Base-by-base conservation (phyloP, 2,113 vertebrate species). In the Nothobranchius kuhntae region DNA sequence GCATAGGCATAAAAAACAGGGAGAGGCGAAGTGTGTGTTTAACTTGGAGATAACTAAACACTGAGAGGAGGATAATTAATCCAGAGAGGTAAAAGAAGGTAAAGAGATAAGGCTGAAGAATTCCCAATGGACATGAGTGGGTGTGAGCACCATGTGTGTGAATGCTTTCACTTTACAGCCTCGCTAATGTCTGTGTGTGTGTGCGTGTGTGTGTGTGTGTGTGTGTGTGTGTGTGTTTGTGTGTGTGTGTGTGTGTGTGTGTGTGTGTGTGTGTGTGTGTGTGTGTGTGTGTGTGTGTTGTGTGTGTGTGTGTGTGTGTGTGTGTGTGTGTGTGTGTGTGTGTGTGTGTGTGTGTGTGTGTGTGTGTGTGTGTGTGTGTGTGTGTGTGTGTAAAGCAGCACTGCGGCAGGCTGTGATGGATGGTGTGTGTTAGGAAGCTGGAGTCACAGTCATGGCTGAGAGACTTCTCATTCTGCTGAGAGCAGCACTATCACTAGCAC, bases 401-500 rank as follows among this genome's bases (percentile, higher is more conserved):
- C 86, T 87, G 88, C 89, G 86, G 93, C 90, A 92, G 84, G 86
- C 84, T 81, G 89, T 91, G 92, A 93, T 92, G 91, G 88, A 93
- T 87, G 90, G 91, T 83, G 89, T 64, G 68, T 82, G 71, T 84
- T 84, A 86, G 84, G 83, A 91, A 89, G 73, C 82, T 76, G 86
- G 86, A 92, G 92, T 90, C 90, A 92, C 89, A 91, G 85, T 90
- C 92, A 90, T 86, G 88, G 87, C 79, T 89, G 89, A 93, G 84
- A 87, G 86, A 89, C 80, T 89, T 78, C 84, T 84, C 84, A 84
- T 91, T 90, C 83, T 91, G 91, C 92, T 91, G 90, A 89, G 87
- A 87, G 88, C 88, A 90, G 91, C 89, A 89, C 77, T 84, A 85
- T 86, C 59, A 63, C 55, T 36, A 68, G 42, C 66, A 56, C 61